Conservation (phyloP, 2,797 vertebrate species). For the Paguma larvata region DNA sequence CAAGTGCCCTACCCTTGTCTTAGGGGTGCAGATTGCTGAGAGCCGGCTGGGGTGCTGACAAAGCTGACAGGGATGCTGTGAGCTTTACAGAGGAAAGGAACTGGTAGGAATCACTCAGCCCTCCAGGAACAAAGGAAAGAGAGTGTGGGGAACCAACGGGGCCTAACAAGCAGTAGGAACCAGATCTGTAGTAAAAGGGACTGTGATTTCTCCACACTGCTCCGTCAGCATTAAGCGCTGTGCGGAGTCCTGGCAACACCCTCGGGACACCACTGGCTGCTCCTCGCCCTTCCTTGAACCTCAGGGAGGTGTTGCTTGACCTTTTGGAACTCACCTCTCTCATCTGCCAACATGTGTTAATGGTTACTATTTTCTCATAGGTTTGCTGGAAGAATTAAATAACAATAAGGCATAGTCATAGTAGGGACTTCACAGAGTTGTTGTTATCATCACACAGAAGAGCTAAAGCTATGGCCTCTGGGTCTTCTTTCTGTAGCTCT, state of each 20-base stretch:
- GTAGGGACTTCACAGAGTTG: background rate
- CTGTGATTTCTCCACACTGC: background rate
- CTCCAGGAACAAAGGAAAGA: background rate
- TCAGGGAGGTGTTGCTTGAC: background rate
- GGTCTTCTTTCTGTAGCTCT: background rate
- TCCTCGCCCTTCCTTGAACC: background rate
- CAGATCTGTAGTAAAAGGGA: background rate
- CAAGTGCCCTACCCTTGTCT: background rate
- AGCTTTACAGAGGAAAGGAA: background rate
- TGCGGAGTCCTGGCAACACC: background rate
- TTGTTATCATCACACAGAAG: background rate
- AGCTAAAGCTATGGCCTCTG: too few species aligned
- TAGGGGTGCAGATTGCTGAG: background rate
- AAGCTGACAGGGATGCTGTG: background rate
- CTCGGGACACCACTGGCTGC: fast-evolving
- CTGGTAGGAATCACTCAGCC: background rate
- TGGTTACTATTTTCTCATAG: background rate
- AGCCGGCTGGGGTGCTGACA: background rate
- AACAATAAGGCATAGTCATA: background rate
- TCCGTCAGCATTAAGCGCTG: background rate
- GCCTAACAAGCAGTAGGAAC: background rate
- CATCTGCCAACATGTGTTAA: background rate
- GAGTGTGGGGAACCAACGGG: background rate
- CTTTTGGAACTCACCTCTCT: background rate
- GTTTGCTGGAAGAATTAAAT: background rate